phyloP scores from a whole-genome alignment of 2,797 vertebrate genomes.

The Sternotherus odoratus region DNA sequence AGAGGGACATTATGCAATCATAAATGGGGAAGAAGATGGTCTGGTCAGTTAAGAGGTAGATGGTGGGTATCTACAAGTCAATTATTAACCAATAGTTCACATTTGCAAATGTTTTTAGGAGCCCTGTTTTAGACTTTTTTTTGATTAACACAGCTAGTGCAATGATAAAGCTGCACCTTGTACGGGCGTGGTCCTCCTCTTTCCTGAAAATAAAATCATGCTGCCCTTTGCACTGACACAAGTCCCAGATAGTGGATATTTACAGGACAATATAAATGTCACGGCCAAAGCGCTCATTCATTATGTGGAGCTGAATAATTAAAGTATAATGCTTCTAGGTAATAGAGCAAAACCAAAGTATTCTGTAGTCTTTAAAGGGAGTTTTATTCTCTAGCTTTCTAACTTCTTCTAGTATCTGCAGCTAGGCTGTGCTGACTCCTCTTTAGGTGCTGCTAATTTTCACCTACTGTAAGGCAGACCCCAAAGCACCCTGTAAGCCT shows the following conservation, averaged over 20 bases:
- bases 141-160: fast-evolving
- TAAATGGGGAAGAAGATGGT: fast-evolving
- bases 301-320: fast-evolving
- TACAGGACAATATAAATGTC: fast-evolving
- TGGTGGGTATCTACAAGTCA: fast-evolving
- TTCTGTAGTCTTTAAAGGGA: neutral
- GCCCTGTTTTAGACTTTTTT: fast-evolving
- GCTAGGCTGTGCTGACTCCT: neutral
- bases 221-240: neutral
- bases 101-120: neutral
- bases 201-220: fast-evolving
- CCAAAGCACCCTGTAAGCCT: neutral
- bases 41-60: neutral
- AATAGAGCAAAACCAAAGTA: neutral
- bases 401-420: neutral
- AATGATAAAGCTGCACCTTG: neutral
- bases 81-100: neutral
- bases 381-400: neutral
- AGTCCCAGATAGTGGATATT: fast-evolving
- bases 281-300: neutral
- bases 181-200: fast-evolving
- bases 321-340: neutral
- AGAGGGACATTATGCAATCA: neutral
- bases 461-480: neutral
- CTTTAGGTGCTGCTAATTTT: neutral